A percentile compares a stretch with the other conserved stretches of the same genome.
Evolutionary conservation across 2,888 invertebrate genomes (phyloP).

Genomic region (Tetragnatha montana): DNA sequence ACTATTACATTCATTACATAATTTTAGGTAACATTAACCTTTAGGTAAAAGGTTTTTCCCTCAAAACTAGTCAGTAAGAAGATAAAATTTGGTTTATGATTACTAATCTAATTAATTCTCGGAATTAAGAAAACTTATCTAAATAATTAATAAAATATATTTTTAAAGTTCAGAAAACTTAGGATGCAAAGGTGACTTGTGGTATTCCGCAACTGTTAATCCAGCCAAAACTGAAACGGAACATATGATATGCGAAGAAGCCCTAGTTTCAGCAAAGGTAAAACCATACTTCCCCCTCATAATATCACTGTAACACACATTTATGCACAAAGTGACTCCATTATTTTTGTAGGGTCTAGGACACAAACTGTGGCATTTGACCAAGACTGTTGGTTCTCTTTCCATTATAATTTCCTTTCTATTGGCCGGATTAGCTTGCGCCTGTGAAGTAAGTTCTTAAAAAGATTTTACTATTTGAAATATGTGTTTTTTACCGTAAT

Average conservation of each 20-base stretch:
- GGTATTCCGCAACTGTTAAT: constrained; percentile 30
- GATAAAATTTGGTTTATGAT: background rate
- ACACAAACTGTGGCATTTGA: constrained; percentile 13
- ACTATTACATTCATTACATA: too few species aligned
- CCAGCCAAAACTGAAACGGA: constrained; percentile 34
- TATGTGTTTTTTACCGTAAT: background rate
- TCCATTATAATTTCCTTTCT: background rate
- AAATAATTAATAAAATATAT: background rate
- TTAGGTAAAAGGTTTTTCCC: background rate
- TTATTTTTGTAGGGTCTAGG: constrained; percentile 28
- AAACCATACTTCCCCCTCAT: background rate
- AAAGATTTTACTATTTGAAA: background rate
- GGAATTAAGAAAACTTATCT: background rate
- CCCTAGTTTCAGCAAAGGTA: constrained; percentile 12
- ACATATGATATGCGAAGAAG: constrained; percentile 18
- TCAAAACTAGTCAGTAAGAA: background rate
- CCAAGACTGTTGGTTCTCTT: constrained; percentile 33
- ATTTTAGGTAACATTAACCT: too few species aligned
- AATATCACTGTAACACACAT: too few species aligned
- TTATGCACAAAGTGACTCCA: background rate
- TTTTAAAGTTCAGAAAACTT: constrained; percentile 20
- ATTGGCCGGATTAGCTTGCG: constrained; percentile 38
- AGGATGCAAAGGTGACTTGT: constrained; percentile 36
- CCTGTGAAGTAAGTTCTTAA: constrained; percentile 48
- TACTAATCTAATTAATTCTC: background rate